Base-by-base conservation (phyloP, 2,888 invertebrate genomes). In the Eristalis pertinax region DNA sequence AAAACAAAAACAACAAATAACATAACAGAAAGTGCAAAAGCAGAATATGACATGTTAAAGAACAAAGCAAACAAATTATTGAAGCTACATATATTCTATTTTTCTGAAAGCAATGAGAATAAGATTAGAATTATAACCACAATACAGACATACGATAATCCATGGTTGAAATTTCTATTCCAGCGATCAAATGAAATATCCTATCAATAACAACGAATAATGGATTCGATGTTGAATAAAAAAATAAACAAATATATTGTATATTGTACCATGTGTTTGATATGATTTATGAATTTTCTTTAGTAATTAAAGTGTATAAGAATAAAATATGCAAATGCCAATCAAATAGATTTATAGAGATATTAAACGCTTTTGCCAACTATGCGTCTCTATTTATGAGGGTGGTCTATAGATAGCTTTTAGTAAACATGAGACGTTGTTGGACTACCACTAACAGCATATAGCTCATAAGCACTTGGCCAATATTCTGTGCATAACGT, bases 151-250 rank as follows among this genome's bases (percentile, higher is more conserved):
- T 43, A 43, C 7, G 32, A 32, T 38, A 19, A 50, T 50, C 50
- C 50, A 2, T 50, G 50, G 50, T 50, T 50, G 50, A 50, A 50
- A 8, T 8, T 50, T 50, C 7, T 50, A 19, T 19, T 50, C 50
- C 50, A 50, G 50, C 50, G 50, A 50, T 50, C 50, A 50, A 50
- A 50, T 50, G 50, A 50, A 50, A 50, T 50, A 50, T 50, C 50
- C 50, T 50, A 50, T 50, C 19, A 50, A 19, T 4, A 50, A 19
- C 19, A 50, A 50, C 50, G 50, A 50, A 19, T 7, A 50, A 50
- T 50, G 7, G 50, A 50, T n/a, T 50, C 50, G 7, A 50, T 50
- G 19, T 50, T 19, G 8, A 19, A 19, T 50, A 7, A 13, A 38
- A 1, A 38, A 19, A 38, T 8, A 50, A 50, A 19, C 8, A 26